Evolutionary conservation across 2,888 invertebrate species (phyloP).

Genomic region (Drosophila yooni): DNA sequence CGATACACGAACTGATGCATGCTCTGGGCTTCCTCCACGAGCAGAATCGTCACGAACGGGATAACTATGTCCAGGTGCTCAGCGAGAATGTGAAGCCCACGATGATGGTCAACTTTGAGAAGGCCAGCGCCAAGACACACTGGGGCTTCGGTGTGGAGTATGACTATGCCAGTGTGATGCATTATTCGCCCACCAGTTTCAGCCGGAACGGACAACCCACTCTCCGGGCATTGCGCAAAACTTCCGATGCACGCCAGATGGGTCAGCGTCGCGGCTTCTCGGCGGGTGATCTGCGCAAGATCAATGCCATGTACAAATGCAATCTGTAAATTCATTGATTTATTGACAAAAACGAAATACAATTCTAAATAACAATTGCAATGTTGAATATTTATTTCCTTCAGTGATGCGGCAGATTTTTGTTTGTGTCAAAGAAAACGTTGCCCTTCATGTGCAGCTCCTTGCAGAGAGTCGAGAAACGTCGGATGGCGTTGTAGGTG

Average conservation of each 20-base stretch:
- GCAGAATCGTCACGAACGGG: constrained; percentile 91
- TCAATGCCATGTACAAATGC: constrained; percentile 83
- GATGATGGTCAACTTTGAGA: constrained; percentile 89
- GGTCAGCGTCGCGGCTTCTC: constrained; percentile 82
- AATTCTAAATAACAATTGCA: constrained; percentile 35
- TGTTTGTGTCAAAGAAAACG: constrained; percentile 83
- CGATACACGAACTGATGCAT: constrained; percentile 92
- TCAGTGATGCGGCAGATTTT: constrained; percentile 80
- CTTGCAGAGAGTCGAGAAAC: constrained; percentile 84
- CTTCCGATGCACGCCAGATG: constrained; percentile 66
- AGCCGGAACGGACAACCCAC: constrained; percentile 90
- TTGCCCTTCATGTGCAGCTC: constrained; percentile 83
- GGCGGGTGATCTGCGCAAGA: constrained; percentile 75
- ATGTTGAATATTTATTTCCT: not conserved
- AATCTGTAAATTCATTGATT: constrained; percentile 34
- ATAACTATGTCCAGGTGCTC: constrained; percentile 88
- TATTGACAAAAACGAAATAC: constrained; percentile 51
- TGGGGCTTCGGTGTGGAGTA: constrained; percentile 89
- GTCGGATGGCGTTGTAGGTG: constrained; percentile 82
- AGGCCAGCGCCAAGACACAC: constrained; percentile 86
- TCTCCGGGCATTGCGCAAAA: constrained; percentile 87
- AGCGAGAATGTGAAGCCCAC: constrained; percentile 89
- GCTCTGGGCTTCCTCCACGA: constrained; percentile 92
- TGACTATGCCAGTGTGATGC: constrained; percentile 93
- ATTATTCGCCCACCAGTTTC: constrained; percentile 91